These are phyloP conservation scores for Scortum barcoo DNA, from an alignment of 2,113 vertebrate species.

Conservation along the genomic window DNA sequence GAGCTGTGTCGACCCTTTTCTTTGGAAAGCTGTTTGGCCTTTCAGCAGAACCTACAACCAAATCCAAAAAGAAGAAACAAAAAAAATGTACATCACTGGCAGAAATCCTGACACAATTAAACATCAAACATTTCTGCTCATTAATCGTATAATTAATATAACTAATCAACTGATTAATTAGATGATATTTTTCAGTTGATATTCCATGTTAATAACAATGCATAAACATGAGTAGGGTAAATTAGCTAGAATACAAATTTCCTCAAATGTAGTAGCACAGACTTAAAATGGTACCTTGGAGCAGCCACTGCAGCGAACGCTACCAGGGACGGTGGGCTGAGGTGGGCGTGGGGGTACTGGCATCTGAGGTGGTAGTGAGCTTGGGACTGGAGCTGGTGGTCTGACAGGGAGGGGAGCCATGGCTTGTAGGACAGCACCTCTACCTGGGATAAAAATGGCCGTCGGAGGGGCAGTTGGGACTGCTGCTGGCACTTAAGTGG, in stretches of 20 bases:
- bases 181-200: not conserved
- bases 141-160: not conserved
- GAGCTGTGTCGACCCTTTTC: constrained; percentile 98
- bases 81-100: no score
- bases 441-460: constrained; percentile 72
- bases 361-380: constrained; percentile 36
- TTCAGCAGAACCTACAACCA: constrained; percentile 87
- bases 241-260: not conserved
- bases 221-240: not conserved
- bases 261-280: not conserved
- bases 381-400: constrained; percentile 40
- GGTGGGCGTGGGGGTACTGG: constrained; percentile 63
- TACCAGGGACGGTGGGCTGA: constrained; percentile 80
- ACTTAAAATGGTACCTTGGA: constrained; percentile 85
- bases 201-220: not conserved
- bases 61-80: not conserved
- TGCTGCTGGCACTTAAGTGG: constrained; percentile 45
- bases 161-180: not conserved
- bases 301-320: constrained; percentile 96
- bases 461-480: constrained; percentile 38
- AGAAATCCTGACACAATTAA: not conserved
- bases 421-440: constrained; percentile 75
- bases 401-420: constrained; percentile 65
- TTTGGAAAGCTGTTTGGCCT: constrained; percentile 98
- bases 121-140: not conserved